Evolutionary conservation across 2,888 invertebrate genomes (phyloP).

Genomic region (Hemithea aestivaria): DNA sequence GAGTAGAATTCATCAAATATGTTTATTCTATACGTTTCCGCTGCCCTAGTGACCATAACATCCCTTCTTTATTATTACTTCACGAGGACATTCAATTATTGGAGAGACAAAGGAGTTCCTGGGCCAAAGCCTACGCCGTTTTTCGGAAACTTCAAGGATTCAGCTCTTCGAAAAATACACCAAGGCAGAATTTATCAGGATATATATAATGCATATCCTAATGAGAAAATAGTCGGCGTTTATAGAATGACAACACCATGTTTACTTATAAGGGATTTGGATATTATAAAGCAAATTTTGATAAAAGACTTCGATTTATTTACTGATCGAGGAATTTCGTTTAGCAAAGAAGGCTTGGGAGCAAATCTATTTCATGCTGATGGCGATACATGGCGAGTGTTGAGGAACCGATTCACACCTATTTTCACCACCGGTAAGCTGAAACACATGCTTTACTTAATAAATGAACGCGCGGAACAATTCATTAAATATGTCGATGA

Average conservation of each 20-base stretch:
- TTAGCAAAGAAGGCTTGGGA: constrained; percentile 42
- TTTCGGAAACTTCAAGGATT: constrained; percentile 43
- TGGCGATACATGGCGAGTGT: constrained; percentile 44
- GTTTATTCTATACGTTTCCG: no score
- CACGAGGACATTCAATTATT: constrained; percentile 44
- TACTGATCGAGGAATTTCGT: constrained; percentile 42
- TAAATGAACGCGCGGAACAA: constrained; percentile 39
- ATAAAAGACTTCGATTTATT: constrained; percentile 53
- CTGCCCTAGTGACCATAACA: constrained; percentile 13
- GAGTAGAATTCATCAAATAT: no score
- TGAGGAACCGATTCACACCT: constrained; percentile 46
- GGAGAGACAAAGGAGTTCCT: constrained; percentile 40
- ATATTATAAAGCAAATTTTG: constrained; percentile 47
- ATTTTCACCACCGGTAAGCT: constrained; percentile 52
- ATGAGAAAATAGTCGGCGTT: constrained; percentile 51
- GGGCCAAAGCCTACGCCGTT: constrained; percentile 40
- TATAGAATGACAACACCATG: constrained; percentile 45
- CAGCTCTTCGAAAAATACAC: constrained; percentile 31
- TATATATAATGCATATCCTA: constrained; percentile 39
- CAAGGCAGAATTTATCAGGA: constrained; percentile 30
- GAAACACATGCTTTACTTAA: constrained; percentile 49
- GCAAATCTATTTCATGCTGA: constrained; percentile 47
- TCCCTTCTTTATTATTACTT: constrained; percentile 35
- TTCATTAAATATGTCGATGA: constrained; percentile 33
- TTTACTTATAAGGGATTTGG: constrained; percentile 47